These are phyloP conservation scores for Azorinus chamasolen DNA, from an alignment of 2,888 invertebrate genomes.

Conservation along the genomic window DNA sequence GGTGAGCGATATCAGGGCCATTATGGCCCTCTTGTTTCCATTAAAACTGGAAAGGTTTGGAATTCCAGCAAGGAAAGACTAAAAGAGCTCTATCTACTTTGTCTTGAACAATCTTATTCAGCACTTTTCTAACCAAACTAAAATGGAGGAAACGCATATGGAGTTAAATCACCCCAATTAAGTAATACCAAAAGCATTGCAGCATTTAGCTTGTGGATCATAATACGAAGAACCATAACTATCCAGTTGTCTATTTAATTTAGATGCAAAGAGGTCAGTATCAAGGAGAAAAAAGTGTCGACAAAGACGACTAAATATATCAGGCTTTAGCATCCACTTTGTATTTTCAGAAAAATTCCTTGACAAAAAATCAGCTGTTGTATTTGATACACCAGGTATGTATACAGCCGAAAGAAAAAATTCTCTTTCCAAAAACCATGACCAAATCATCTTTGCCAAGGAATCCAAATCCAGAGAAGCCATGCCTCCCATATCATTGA, in stretches of 20 bases:
- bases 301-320: slow-evolving; percentile 27
- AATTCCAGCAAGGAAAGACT: not conserved
- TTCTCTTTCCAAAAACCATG: slow-evolving; percentile 10
- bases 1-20: too few species aligned
- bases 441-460: slow-evolving; percentile 3
- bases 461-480: not conserved
- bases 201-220: slow-evolving; percentile 35
- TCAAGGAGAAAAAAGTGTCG: slow-evolving; percentile 39
- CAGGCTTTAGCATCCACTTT: slow-evolving; percentile 53
- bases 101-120: slow-evolving; percentile 3
- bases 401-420: not conserved
- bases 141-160: too few species aligned
- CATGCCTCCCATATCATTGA: slow-evolving; percentile 19
- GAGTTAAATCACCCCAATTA: too few species aligned
- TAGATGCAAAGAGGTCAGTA: slow-evolving; percentile 54
- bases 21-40: too few species aligned
- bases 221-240: slow-evolving; percentile 45
- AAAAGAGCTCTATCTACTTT: not conserved
- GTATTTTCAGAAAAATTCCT: slow-evolving; percentile 49
- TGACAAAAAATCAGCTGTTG: slow-evolving; percentile 42
- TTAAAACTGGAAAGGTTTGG: slow-evolving; percentile 15
- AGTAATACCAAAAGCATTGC: slow-evolving; percentile 40
- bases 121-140: slow-evolving; percentile 32
- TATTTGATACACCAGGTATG: slow-evolving; percentile 31
- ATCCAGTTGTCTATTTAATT: slow-evolving; percentile 21